A percentile compares a stretch with the other conserved stretches of the same genome.
phyloP scores from a whole-genome alignment of 2,113 vertebrate species.

The Stegastes partitus region DNA sequence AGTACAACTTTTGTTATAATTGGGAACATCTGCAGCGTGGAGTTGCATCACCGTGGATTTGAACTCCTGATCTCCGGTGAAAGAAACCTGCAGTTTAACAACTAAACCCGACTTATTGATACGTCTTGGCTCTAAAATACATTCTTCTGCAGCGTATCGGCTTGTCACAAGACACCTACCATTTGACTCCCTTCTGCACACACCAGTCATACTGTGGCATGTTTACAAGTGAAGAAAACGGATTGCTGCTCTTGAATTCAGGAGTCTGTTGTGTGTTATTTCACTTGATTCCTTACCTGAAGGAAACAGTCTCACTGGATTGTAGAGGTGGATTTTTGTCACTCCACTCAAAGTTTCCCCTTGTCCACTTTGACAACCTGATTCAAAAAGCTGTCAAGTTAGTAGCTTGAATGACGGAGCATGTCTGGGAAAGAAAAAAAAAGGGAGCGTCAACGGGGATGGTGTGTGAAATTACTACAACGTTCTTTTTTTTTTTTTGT shows the following conservation, averaged over 20 bases:
- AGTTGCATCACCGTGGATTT: constrained; percentile 3
- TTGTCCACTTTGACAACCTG: neutral
- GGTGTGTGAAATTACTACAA: neutral
- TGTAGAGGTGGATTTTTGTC: neutral
- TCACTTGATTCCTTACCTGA: neutral
- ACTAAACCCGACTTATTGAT: constrained; percentile 29
- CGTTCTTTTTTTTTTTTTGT: constrained; percentile 1
- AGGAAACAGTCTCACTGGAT: neutral
- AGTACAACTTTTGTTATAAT: neutral
- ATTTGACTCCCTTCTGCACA: neutral
- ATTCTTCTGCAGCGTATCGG: neutral
- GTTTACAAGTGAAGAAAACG: neutral
- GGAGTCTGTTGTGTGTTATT: neutral
- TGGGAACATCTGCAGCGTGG: neutral
- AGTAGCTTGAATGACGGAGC: neutral
- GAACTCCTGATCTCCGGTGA: neutral
- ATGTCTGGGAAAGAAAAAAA: neutral
- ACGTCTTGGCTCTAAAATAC: constrained; percentile 7
- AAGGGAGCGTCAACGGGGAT: neutral
- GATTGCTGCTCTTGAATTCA: neutral
- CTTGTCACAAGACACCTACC: constrained; percentile 6
- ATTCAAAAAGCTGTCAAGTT: neutral
- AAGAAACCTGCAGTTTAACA: constrained; percentile 4
- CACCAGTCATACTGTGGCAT: neutral
- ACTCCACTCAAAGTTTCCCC: neutral